These are phyloP conservation scores for Glomeris maerens DNA, from an alignment of 1,140 invertebrate species.

Conservation along the genomic window DNA sequence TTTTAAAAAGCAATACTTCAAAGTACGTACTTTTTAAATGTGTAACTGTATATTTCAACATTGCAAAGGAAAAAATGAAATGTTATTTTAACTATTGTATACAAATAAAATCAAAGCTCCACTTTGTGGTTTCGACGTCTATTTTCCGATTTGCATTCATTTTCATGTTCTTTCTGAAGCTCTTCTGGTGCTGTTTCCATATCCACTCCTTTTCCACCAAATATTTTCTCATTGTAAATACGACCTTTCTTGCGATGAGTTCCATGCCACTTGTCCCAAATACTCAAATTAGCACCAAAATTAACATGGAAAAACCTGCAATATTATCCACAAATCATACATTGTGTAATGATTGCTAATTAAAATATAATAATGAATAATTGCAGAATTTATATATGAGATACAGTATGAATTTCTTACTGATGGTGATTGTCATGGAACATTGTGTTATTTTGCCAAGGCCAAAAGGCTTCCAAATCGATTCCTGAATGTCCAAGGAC, in stretches of 20 bases:
- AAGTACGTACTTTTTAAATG: too few species aligned
- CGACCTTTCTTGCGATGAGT: constrained; percentile 43
- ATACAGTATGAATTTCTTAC: constrained; percentile 24
- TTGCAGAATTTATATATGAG: too few species aligned
- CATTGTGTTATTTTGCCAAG: constrained; percentile 55
- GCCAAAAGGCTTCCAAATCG: constrained; percentile 54
- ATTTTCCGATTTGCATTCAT: background rate
- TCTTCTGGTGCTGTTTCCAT: constrained; percentile 29
- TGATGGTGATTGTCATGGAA: constrained; percentile 65
- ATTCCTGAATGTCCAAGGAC: constrained; percentile 61
- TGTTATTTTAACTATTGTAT: background rate
- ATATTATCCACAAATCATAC: too few species aligned
- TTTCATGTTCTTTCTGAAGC: constrained; percentile 1
- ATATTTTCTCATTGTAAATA: constrained; percentile 51
- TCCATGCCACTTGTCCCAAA: constrained; percentile 53
- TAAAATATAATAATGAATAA: too few species aligned
- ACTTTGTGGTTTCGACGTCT: background rate
- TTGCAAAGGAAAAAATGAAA: too few species aligned
- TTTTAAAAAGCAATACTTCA: too few species aligned
- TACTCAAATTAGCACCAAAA: constrained; percentile 50
- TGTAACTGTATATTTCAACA: too few species aligned
- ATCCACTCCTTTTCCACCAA: constrained; percentile 41
- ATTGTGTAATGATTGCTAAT: too few species aligned
- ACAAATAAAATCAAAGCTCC: background rate
- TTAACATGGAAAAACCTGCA: constrained; percentile 50